These are phyloP conservation scores for Cygnus olor DNA, from an alignment of 2,797 vertebrate genomes.

Conservation along the genomic window DNA sequence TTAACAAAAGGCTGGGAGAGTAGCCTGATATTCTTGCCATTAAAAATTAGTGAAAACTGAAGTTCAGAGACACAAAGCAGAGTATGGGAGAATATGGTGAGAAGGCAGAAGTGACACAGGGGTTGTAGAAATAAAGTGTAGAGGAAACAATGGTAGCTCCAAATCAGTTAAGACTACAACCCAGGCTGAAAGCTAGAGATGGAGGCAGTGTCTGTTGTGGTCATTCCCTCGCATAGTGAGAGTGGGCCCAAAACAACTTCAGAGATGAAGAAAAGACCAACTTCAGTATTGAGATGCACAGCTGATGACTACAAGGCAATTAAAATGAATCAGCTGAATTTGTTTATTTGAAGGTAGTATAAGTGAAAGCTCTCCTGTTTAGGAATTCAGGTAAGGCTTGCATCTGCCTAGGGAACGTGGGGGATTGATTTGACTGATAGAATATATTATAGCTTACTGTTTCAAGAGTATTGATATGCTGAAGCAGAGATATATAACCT, in stretches of 20 bases:
- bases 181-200: neutral
- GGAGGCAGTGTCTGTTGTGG: neutral
- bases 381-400: conserved; percentile 37
- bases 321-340: conserved; percentile 43
- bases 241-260: neutral
- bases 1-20: neutral
- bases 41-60: neutral
- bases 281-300: neutral
- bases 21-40: neutral
- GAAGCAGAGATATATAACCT: neutral
- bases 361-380: conserved; percentile 7
- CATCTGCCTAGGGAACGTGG: neutral
- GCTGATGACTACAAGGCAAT: conserved; percentile 12
- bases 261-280: neutral
- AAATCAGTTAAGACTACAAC: neutral
- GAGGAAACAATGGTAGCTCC: neutral
- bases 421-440: conserved; percentile 32
- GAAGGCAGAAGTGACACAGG: neutral
- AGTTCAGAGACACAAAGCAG: neutral
- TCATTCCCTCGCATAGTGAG: neutral
- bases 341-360: conserved; percentile 10
- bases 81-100: neutral
- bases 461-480: neutral
- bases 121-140: neutral
- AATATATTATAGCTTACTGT: neutral